These are phyloP conservation scores for Cetoscarus ocellatus DNA, from an alignment of 2,797 vertebrate genomes.

Conservation along the genomic window DNA sequence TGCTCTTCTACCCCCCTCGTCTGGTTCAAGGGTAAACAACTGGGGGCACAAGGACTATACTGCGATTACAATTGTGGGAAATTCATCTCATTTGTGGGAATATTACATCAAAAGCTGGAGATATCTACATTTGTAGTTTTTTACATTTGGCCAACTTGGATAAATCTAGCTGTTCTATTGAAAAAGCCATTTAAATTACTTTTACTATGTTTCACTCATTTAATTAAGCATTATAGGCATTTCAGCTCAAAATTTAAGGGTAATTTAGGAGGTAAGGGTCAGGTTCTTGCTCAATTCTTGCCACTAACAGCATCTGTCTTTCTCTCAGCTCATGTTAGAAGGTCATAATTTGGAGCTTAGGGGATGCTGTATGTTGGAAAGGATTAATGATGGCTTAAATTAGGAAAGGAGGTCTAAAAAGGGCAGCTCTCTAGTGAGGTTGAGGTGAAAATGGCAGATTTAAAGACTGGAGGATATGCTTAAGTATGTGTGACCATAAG, in stretches of 20 bases:
- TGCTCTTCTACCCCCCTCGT: conserved; percentile 2
- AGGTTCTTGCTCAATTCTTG: conserved; percentile 22
- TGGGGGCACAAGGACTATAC: too few species aligned
- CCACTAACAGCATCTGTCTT: conserved; percentile 15
- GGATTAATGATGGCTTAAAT: conserved; percentile 9
- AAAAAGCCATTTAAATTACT: too few species aligned
- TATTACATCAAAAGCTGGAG: too few species aligned
- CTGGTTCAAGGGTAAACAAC: neutral
- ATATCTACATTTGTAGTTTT: too few species aligned
- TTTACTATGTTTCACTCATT: too few species aligned
- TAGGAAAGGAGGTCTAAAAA: conserved; percentile 23
- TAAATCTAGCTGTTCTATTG: too few species aligned
- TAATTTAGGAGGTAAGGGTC: too few species aligned
- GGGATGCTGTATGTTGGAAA: conserved; percentile 17
- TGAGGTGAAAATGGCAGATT: conserved; percentile 30
- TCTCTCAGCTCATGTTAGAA: conserved; percentile 55
- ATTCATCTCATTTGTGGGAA: too few species aligned
- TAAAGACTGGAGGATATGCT: conserved; percentile 23
- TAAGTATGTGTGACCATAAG: conserved; percentile 41
- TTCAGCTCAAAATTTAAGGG: too few species aligned
- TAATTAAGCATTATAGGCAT: too few species aligned
- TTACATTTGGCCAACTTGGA: too few species aligned
- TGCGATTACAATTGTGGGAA: too few species aligned
- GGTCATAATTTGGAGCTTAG: conserved; percentile 49
- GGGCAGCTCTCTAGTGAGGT: conserved; percentile 8